A percentile compares a stretch with the other conserved stretches of the same genome.
Conservation (phyloP, 2,888 invertebrate genomes). For the Trachelus tabidus region DNA sequence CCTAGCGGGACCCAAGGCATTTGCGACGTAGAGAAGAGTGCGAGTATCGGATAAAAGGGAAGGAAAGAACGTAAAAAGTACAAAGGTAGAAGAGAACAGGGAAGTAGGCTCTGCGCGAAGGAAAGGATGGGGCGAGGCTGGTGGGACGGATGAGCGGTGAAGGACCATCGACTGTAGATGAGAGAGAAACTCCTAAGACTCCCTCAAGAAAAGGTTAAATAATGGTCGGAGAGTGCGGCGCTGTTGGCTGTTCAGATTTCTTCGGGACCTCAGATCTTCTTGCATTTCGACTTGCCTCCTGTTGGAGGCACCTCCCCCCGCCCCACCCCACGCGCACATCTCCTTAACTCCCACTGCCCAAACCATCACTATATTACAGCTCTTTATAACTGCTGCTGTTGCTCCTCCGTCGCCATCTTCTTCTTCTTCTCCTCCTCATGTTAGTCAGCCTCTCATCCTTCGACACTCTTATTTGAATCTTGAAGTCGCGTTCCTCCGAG, state of each 20-base stretch:
- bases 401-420: conserved; percentile 19
- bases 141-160: conserved; percentile 27
- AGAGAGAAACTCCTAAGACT: conserved; percentile 50
- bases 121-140: neutral
- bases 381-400: neutral
- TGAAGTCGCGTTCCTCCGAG: conserved; percentile 34
- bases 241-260: conserved; percentile 66
- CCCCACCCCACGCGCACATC: conserved; percentile 12
- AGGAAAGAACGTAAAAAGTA: neutral
- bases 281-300: conserved; percentile 13
- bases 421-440: neutral
- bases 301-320: conserved; percentile 31
- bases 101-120: neutral
- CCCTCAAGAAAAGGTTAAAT: conserved; percentile 61
- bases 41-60: neutral
- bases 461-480: conserved; percentile 54
- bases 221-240: conserved; percentile 47
- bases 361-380: too few species aligned
- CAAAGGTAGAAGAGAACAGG: conserved; percentile 4
- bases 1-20: too few species aligned
- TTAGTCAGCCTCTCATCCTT: conserved; percentile 31
- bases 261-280: conserved; percentile 37
- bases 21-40: too few species aligned
- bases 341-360: conserved; percentile 9
- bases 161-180: conserved; percentile 52